A percentile compares a stretch with the other conserved stretches of the same genome.
Evolutionary conservation across 37 sponge, comb jelly and placozoan species (phyloP).

Genomic region (Bolinopsis microptera): DNA sequence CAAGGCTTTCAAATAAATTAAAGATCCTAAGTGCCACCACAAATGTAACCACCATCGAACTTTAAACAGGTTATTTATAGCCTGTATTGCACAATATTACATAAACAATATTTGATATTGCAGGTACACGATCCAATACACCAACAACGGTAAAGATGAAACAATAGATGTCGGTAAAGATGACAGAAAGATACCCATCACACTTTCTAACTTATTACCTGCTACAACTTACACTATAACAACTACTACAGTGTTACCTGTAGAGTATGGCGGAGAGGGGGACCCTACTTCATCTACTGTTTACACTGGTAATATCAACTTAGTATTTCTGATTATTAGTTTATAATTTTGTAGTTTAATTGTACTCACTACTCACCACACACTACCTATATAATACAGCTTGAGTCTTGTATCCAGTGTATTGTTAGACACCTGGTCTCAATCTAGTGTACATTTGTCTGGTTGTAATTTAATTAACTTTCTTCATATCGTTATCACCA

Average conservation of each 20-base stretch:
- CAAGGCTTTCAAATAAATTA: too few relatives aligned
- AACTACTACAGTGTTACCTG: background rate
- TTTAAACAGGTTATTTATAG: too few relatives aligned
- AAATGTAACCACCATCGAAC: too few relatives aligned
- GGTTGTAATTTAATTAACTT: background rate
- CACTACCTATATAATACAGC: background rate
- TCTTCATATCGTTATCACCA: background rate
- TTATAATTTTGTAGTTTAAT: background rate
- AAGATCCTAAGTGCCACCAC: too few relatives aligned
- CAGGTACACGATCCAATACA: background rate
- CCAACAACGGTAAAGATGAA: background rate
- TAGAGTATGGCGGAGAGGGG: background rate
- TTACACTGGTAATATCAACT: background rate
- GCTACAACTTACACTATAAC: background rate
- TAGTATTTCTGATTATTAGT: too few relatives aligned
- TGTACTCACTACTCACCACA: background rate
- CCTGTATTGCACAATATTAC: too few relatives aligned
- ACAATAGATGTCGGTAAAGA: background rate
- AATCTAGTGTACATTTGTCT: background rate
- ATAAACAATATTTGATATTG: too few relatives aligned
- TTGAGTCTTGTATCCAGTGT: background rate
- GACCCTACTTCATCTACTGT: background rate
- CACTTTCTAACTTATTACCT: background rate
- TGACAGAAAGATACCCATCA: background rate
- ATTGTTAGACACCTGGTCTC: background rate